These are phyloP conservation scores for Neodiprion lecontei DNA, from an alignment of 1,140 invertebrate genomes.

Conservation along the genomic window DNA sequence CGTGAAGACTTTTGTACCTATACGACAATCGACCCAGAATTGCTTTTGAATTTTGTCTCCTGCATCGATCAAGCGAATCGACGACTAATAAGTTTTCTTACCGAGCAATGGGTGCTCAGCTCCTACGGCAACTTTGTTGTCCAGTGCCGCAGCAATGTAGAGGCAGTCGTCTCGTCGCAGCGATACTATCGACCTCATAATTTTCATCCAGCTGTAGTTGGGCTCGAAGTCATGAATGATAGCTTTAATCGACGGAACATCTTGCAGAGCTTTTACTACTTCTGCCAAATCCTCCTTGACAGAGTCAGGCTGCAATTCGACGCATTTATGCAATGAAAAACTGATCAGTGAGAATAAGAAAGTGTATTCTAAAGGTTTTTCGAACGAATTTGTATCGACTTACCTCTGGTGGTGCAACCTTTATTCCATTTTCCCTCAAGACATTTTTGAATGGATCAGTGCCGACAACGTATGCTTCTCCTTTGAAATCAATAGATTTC, in stretches of 20 bases:
- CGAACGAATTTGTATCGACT: conserved; percentile 26
- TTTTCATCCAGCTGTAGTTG: conserved; percentile 39
- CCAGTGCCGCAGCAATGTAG: conserved; percentile 37
- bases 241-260: conserved; percentile 38
- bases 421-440: conserved; percentile 37
- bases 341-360: conserved; percentile 10
- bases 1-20: conserved; percentile 60
- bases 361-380: conserved; percentile 9
- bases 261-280: conserved; percentile 20
- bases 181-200: conserved; percentile 32
- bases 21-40: conserved; percentile 22
- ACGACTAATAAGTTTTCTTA: conserved; percentile 60
- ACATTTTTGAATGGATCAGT: conserved; percentile 28
- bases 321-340: conserved; percentile 10
- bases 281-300: conserved; percentile 13
- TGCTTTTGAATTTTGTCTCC: conserved; percentile 33
- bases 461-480: conserved; percentile 55
- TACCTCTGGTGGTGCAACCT: conserved; percentile 32
- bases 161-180: conserved; percentile 34
- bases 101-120: conserved; percentile 58
- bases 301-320: conserved; percentile 30
- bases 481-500: conserved; percentile 54
- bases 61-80: conserved; percentile 54
- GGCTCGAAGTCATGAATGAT: conserved; percentile 45
- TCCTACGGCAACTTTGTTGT: conserved; percentile 31